Evolutionary conservation across 1,140 invertebrate genomes (phyloP), one percentile per base, ranked within the genome.

Genomic region (Papilio dardanus): DNA sequence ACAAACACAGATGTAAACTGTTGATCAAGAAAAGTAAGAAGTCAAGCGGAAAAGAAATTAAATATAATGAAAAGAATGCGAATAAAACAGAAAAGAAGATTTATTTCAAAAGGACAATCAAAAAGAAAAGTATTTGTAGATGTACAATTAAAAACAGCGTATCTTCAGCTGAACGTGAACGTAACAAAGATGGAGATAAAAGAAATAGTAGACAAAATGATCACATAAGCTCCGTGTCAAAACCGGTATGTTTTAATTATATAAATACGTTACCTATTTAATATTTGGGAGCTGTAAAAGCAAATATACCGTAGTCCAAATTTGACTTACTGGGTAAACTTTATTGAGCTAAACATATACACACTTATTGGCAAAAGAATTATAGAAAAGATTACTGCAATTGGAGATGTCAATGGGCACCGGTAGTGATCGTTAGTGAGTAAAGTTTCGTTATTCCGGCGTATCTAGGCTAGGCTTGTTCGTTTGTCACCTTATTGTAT

Each of bases 241-340:
- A 86, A 77, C 85, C 85, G 28, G 87, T 86, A 75, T 84, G 79
- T 77, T 31, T 46, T 1, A 16, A 69, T 69, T 21, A 46, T 12
- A 37, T 37, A 19, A 66, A 14, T 66, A 16, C n/a, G 1, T 68
- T 68, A 37, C n/a, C n/a, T n/a, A n/a, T n/a, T 35, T 31, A 33
- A 66, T n/a, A 31, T 16, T n/a, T n/a, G n/a, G n/a, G n/a, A n/a
- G n/a, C n/a, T n/a, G n/a, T n/a, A n/a, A n/a, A n/a, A n/a, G n/a
- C n/a, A n/a, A n/a, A n/a, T n/a, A n/a, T n/a, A n/a, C n/a, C n/a
- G n/a, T n/a, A n/a, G n/a, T n/a, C n/a, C n/a, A n/a, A n/a, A n/a
- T n/a, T n/a, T n/a, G n/a, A n/a, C n/a, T n/a, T n/a, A n/a, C n/a
- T n/a, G n/a, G n/a, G n/a, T n/a, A n/a, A n/a, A n/a, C n/a, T n/a